Evolutionary conservation across 2,797 vertebrate species (phyloP).

Genomic region (Arnoldichthys spilopterus): DNA sequence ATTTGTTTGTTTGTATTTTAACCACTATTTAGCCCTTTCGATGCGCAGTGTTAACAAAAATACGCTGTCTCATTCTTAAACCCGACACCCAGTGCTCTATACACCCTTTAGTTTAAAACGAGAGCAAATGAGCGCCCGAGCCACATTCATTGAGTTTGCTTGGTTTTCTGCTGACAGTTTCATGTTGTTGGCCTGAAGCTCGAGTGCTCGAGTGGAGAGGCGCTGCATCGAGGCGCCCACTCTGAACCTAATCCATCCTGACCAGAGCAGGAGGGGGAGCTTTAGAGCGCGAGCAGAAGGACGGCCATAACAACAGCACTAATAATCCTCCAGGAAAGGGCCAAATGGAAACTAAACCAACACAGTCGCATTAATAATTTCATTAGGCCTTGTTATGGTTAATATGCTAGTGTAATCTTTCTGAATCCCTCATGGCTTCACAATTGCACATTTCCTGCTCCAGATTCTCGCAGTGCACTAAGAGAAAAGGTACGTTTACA

Average conservation of each 20-base stretch:
- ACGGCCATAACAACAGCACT: slow-evolving; percentile 65
- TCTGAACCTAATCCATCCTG: slow-evolving; percentile 72
- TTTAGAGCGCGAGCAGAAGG: slow-evolving; percentile 64
- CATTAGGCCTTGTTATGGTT: slow-evolving; percentile 25
- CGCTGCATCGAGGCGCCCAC: not conserved
- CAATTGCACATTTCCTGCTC: slow-evolving; percentile 20
- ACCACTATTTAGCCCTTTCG: not conserved
- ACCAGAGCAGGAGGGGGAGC: slow-evolving; percentile 66
- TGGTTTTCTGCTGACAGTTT: slow-evolving; percentile 29
- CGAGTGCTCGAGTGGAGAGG: slow-evolving; percentile 31
- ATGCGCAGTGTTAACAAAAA: not conserved
- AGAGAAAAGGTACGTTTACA: slow-evolving; percentile 1
- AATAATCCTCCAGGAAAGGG: slow-evolving; percentile 58
- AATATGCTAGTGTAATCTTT: slow-evolving; percentile 30
- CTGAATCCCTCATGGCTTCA: slow-evolving; percentile 13
- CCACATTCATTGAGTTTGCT: not conserved
- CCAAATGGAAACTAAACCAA: slow-evolving; percentile 55
- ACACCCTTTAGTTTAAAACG: slow-evolving; percentile 26
- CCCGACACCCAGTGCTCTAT: not conserved
- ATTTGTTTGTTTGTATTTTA: not conserved
- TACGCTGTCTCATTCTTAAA: too few species aligned
- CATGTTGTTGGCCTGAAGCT: slow-evolving; percentile 17
- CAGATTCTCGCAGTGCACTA: not conserved
- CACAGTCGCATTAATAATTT: slow-evolving; percentile 35
- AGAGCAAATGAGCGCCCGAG: not conserved